phyloP scores from a whole-genome alignment of 2,888 invertebrate genomes.

The Argynnis bischoffii region DNA sequence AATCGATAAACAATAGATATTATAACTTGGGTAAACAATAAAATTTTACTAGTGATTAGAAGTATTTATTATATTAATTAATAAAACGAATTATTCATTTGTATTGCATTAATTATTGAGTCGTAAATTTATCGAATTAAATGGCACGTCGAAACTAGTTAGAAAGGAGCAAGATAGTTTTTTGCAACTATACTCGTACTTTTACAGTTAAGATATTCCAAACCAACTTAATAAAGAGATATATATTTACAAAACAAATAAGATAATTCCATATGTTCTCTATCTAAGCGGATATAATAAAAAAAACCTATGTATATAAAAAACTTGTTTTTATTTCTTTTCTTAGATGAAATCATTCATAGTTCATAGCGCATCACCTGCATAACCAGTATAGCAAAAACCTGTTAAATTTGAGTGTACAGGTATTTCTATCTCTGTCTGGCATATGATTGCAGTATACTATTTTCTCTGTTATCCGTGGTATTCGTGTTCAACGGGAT shows the following conservation, averaged over 20 bases:
- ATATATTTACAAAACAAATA: too few relatives aligned
- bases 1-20: too few relatives aligned
- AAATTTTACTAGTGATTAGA: too few relatives aligned
- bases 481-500: slow-evolving; percentile 54
- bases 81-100: neutral
- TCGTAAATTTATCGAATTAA: neutral
- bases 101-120: neutral
- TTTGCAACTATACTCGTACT: neutral
- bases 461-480: slow-evolving; percentile 44
- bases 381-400: slow-evolving; percentile 37
- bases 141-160: slow-evolving; percentile 3
- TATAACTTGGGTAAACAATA: too few relatives aligned
- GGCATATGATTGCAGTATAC: slow-evolving; percentile 17
- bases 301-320: slow-evolving; percentile 1
- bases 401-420: slow-evolving; percentile 35
- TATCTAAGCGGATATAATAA: neutral
- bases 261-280: neutral
- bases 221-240: neutral
- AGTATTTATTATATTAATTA: neutral
- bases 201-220: neutral
- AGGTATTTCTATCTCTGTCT: slow-evolving; percentile 26
- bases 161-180: slow-evolving; percentile 9
- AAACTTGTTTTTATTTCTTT: slow-evolving; percentile 21
- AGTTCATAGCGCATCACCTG: slow-evolving; percentile 39
- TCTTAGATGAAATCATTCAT: slow-evolving; percentile 37